Evolutionary conservation across 2,888 invertebrate genomes (phyloP), one percentile per base, ranked within the genome.

Genomic region (Dione juno): DNA sequence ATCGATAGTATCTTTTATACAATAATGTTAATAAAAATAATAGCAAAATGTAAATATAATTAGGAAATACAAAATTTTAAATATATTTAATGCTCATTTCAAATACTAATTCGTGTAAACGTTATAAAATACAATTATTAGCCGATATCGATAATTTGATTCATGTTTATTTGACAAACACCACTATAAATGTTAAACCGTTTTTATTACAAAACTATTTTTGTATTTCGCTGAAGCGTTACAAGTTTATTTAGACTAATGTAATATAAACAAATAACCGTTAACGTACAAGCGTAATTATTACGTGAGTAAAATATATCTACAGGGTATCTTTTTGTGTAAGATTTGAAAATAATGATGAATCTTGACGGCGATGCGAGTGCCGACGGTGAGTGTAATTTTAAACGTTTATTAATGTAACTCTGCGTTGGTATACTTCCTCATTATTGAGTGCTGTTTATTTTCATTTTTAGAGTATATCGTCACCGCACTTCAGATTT

Each of bases 401-500:
- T 70, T 71, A 68, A 76, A 74, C 73, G 79, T 81, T 83, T 85
- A 83, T 83, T 78, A 82, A 81, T 81, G 81, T 77, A 79, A 80
- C 89, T 76, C 71, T 81, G 86, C 89, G 89, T 87, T 88, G 88
- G 90, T 88, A 81, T 77, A 74, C 75, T 79, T 78, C 80, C 80
- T 82, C 78, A 78, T 82, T 76, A 75, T 79, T 41, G 76, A 35
- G 52, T 67, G 59, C 40, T 53, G 79, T 83, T 82, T 82, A 80
- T 78, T 78, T 80, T 80, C 79, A 76, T 81, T 82, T 88, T 73
- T 86, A 93, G 93, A 90, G 76, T 92, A 88, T 83, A 84, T 86
- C 75, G 84, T 86, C 80, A 91, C 90, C 70, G 93, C 93, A 69
- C 80, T 84, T 58, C 90, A 91, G 77, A 90, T 93, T 81, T 93